phyloP scores from a whole-genome alignment of 1,140 invertebrate species.

The Eupristina koningsbergeri region DNA sequence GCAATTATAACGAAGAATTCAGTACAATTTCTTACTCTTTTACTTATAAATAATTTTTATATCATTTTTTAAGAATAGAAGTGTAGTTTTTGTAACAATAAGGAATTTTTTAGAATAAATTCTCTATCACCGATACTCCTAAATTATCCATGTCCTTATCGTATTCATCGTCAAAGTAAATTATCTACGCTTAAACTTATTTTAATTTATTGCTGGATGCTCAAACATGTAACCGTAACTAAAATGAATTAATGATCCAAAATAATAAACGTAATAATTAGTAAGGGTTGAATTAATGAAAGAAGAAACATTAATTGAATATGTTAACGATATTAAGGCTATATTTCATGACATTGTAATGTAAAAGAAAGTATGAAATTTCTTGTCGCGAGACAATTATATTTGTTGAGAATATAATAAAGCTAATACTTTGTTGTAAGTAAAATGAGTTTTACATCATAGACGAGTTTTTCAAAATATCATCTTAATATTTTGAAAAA shows the following conservation, averaged over 20 bases:
- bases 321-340: not conserved
- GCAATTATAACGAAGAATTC: not conserved
- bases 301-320: not conserved
- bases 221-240: too few species aligned
- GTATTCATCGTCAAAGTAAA: not conserved
- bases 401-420: too few species aligned
- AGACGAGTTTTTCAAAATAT: too few species aligned
- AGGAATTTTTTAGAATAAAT: not conserved
- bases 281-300: not conserved
- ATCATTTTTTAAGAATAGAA: too few species aligned
- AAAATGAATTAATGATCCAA: too few species aligned
- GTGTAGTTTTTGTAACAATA: not conserved
- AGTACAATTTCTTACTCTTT: not conserved
- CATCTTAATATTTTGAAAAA: too few species aligned
- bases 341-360: too few species aligned
- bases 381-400: too few species aligned
- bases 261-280: not conserved
- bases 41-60: too few species aligned
- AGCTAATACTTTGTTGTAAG: too few species aligned
- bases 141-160: not conserved
- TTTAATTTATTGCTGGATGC: not conserved
- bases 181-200: constrained; percentile 20
- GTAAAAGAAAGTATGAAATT: too few species aligned
- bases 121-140: not conserved
- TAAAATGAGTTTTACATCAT: too few species aligned